phyloP scores from a whole-genome alignment of 2,888 invertebrate species.

The Morpho achilles region DNA sequence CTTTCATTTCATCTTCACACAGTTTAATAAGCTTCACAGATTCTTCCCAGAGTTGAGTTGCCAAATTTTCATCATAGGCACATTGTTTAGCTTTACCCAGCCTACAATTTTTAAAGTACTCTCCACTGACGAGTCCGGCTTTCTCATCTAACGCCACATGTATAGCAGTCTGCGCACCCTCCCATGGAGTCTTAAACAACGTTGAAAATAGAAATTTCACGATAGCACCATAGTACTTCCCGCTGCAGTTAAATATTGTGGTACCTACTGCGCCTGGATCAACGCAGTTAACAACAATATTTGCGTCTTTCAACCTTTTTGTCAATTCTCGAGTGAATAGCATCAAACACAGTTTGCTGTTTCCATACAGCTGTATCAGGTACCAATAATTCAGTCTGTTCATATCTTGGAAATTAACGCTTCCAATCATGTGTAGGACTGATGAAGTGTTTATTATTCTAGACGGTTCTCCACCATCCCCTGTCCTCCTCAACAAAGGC shows the following conservation, averaged over 20 bases:
- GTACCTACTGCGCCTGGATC: constrained; percentile 93
- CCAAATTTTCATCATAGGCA: constrained; percentile 82
- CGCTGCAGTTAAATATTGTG: constrained; percentile 81
- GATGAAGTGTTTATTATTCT: constrained; percentile 90
- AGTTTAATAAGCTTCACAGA: constrained; percentile 84
- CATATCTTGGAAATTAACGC: constrained; percentile 83
- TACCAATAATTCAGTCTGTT: constrained; percentile 79
- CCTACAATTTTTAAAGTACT: constrained; percentile 88
- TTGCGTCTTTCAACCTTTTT: constrained; percentile 79
- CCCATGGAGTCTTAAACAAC: constrained; percentile 85
- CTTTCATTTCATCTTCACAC: constrained; percentile 82
- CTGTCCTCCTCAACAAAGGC: constrained; percentile 83
- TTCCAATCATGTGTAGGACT: constrained; percentile 83
- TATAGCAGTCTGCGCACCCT: constrained; percentile 90
- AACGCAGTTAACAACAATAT: constrained; percentile 87
- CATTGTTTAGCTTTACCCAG: constrained; percentile 78
- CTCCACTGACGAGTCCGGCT: constrained; percentile 83
- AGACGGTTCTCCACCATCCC: constrained; percentile 79
- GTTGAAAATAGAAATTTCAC: constrained; percentile 80
- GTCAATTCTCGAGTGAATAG: constrained; percentile 86
- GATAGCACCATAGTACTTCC: constrained; percentile 72
- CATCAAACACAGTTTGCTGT: constrained; percentile 85
- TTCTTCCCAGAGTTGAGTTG: constrained; percentile 88
- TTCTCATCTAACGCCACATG: constrained; percentile 86
- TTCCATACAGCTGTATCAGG: constrained; percentile 74